Base-by-base conservation (phyloP, 2,113 vertebrate species). In the Micronycteris hirsuta region DNA sequence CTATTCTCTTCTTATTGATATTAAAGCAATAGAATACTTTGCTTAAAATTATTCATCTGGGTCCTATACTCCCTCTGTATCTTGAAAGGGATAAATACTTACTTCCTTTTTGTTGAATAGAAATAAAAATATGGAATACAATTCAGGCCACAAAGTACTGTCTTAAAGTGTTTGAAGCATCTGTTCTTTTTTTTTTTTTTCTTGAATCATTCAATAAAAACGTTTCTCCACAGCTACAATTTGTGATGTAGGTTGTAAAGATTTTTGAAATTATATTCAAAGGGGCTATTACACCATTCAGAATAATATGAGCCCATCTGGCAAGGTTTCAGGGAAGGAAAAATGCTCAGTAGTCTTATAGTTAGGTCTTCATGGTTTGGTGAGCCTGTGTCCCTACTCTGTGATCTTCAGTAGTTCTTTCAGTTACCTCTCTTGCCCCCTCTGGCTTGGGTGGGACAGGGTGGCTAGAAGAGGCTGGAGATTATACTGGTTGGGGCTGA, bases 1-100 rank as follows among this genome's bases (percentile, higher is more conserved):
- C 63, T 86, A 36, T 81, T 87, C 19, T 77, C 86, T 84, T 87
- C 38, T 16, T 94, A 88, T 74, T 92, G 68, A 49, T 87, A 95
- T 56, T 80, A 94, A 87, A 83, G 47, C 83, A 93, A 87, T 94
- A 87, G 87, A 95, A 96, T 92, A 87, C 36, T 94, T 94, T 87
- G 28, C 31, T 76, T 89, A 81, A 89, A 86, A 86, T 65, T 94
- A 90, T 73, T 92, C 84, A 74, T 7, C 61, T 88, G 63, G 63
- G 54, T 76, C 70, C 26, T 74, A 1, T 77, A 92, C 24, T 73
- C 20, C 0, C 24, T 81, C 49, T 70, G 12, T 89, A 26, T 77
- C 33, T 89, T 71, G 52, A 86, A 86, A 77, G 3, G 38, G 14
- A 47, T 97, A 61, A 86, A 77, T 58, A 84, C 61, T 45, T 65